Base-by-base conservation (phyloP, 2,888 invertebrate genomes). In the Taenaris catops region DNA sequence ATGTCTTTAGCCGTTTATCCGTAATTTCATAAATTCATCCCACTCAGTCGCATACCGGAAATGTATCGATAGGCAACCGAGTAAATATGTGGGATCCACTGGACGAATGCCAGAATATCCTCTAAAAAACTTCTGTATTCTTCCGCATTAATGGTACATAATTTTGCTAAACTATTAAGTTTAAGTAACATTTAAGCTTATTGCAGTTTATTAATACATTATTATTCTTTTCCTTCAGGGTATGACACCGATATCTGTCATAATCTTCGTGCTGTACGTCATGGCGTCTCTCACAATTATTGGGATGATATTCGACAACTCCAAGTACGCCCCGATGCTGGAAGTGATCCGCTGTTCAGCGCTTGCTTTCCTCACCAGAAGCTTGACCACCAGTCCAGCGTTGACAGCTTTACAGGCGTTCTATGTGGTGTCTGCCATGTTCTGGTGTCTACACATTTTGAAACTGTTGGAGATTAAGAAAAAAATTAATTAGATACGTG, bases 241-340 rank as follows among this genome's bases (percentile, higher is more conserved):
- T 5, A 84, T 91, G 72, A 89, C 87, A 38, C 90, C 90, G 19
- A 49, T 89, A 5, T 86, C 89, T 1, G 90, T 91, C 1, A 66
- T 90, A 6, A 67, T 87, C 26, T 89, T 89, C 55, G 89, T 91
- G 0, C 41, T 87, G 23, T 93, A 92, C 78, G 90, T 93, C 47
- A 86, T 93, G 24, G 88, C 88, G 1, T 91, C 93, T 0, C 69
- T 94, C 6, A 91, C 91, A 0, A 79, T 90, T 10, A 92, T 94
- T 28, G 93, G 94, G 0, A 88, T 93, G 86, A 63, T 94, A 4
- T 91, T 94, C 51, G 94, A 94, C 51, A 89, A 91, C 50, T 88
- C 89, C 21, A 84, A 88, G 3, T 80, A 89, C 49, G 91, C 91
- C 0, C 86, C 89, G 3, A 55, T 89, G 1, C 72, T 91, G 17